Conservation (phyloP, 1,140 invertebrate genomes). For the Ctenoplectra terminalis region DNA sequence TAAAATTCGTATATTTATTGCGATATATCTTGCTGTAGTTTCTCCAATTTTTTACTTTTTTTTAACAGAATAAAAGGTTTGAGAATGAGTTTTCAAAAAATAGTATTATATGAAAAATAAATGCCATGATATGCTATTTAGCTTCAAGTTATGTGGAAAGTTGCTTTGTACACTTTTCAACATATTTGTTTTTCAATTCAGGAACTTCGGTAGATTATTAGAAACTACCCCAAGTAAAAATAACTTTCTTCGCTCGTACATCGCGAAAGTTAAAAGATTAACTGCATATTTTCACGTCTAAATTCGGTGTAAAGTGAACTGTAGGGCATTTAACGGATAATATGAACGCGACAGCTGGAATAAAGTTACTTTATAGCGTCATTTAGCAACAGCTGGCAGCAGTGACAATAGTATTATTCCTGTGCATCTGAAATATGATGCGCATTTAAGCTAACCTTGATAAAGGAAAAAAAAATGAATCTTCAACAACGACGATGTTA, state of each 20-base stretch:
- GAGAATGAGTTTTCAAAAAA: too few relatives aligned
- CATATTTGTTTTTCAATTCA: not conserved
- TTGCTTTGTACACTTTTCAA: not conserved
- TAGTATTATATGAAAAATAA: too few relatives aligned
- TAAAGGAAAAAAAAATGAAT: not conserved
- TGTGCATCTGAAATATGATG: constrained; percentile 46
- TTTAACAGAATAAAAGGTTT: too few relatives aligned
- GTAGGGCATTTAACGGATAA: constrained; percentile 39
- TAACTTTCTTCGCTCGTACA: not conserved
- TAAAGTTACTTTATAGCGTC: constrained; percentile 46
- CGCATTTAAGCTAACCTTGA: constrained; percentile 24
- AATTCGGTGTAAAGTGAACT: constrained; percentile 42
- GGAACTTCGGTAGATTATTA: not conserved
- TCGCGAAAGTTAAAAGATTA: constrained; percentile 4
- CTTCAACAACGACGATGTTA: not conserved
- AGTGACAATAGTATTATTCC: constrained; percentile 43
- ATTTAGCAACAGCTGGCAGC: constrained; percentile 51
- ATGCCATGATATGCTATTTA: too few relatives aligned
- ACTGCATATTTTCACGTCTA: constrained; percentile 29
- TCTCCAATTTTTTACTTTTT: too few relatives aligned
- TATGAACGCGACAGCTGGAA: constrained; percentile 44
- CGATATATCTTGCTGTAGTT: too few relatives aligned
- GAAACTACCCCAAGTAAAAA: not conserved
- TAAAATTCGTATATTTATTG: too few relatives aligned
- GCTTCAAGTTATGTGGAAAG: too few relatives aligned